Evolutionary conservation across 23 tunicate genomes (phyloP), one percentile per base, ranked within the genome.

Genomic region (Trididemnum miniatum): DNA sequence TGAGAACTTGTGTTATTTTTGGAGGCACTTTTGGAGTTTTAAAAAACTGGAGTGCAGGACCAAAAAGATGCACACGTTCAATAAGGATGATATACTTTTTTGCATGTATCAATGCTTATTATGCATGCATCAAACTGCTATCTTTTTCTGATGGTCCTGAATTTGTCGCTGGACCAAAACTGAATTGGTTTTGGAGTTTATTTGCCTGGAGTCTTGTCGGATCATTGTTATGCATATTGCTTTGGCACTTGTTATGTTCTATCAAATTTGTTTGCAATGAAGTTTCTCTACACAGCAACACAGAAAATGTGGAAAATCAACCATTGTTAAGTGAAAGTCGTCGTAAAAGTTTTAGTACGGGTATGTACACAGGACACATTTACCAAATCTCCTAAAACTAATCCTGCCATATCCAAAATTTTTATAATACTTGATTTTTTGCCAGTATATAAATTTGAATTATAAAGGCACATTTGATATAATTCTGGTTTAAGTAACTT

Each of bases 111-210:
- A 78, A 67, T 34, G 64, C 34, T 5, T 72, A 75, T 51, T 89
- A 89, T 59, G 44, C 77, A 30, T 83, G 84, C 38, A 38, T 59
- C 4, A 89, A 89, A 49, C 34, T 89, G 52, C 51, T 89, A 54
- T 76, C 77, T 31, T 79, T 35, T 71, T 84, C 95, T n/a, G 88
- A 89, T 60, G 59, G 66, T 1, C 28, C 40, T 0, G 65, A 50
- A 26, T 89, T 89, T 71, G 33, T 72, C 2, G 60, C 64, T 3
- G 82, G 85, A 1, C 30, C 77, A 2, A 29, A 31, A 26, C 25
- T 76, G 3, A 35, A 67, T 15, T 84, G 88, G 89, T 89, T 89
- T 84, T 89, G 85, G 88, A 79, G 27, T 2, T 65, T 83, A 15
- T 89, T 89, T 84, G 81, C 76, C 20, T 84, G 88, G 85, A 54